These are phyloP conservation scores for Eurytoma adleriae DNA, from an alignment of 2,888 invertebrate species.

Conservation along the genomic window DNA sequence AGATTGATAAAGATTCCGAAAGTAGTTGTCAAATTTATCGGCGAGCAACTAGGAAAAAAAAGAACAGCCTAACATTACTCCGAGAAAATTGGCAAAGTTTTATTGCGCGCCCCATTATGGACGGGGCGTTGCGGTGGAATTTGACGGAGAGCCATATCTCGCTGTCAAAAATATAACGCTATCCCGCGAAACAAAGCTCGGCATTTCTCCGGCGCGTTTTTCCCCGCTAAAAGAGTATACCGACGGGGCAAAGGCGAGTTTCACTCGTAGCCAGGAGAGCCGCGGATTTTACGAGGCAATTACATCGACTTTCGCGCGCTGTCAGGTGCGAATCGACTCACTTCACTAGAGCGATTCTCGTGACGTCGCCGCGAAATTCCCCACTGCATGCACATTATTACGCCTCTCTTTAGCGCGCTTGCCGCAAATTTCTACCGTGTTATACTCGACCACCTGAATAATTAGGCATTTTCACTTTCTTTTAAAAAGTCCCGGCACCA, in stretches of 20 bases:
- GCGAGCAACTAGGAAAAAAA: no score
- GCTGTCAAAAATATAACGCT: neutral
- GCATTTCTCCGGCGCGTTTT: constrained; percentile 4
- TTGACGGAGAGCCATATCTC: no score
- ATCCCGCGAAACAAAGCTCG: constrained; percentile 6
- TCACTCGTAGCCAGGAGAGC: constrained; percentile 41
- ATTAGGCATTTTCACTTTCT: constrained; percentile 41
- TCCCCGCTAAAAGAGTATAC: constrained; percentile 11
- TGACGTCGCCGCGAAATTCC: constrained; percentile 9
- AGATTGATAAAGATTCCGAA: no score
- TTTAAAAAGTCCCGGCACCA: constrained; percentile 11
- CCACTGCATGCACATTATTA: neutral
- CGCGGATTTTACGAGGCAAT: constrained; percentile 62
- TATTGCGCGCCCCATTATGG: no score
- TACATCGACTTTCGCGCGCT: constrained; percentile 63
- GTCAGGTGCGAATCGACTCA: constrained; percentile 53
- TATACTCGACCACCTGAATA: constrained; percentile 5
- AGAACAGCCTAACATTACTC: no score
- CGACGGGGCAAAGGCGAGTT: constrained; percentile 40
- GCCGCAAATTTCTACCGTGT: constrained; percentile 26
- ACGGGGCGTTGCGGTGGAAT: no score
- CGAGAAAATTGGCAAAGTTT: no score
- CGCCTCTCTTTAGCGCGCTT: neutral
- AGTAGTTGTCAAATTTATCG: no score
- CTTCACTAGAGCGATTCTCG: constrained; percentile 25